Evolutionary conservation across 30 jellyfish, hydroid and myxozoan genomes (phyloP), one percentile per base, ranked within the genome.

Genomic region (Rhopilema esculentum): DNA sequence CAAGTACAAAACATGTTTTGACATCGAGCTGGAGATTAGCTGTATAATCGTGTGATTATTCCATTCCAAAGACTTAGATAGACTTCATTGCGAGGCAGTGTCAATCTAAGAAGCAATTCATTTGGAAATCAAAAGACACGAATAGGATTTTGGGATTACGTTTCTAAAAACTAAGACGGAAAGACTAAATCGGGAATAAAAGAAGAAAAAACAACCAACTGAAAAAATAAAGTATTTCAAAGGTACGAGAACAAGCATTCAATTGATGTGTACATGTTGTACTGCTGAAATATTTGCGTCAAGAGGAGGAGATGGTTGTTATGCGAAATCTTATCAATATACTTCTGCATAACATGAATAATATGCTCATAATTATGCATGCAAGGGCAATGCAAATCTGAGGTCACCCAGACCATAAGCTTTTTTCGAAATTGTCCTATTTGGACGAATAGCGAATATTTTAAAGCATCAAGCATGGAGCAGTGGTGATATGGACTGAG

Each of bases 1-100:
- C 87, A 76, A 51, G 88, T 84, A 72, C 69, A 63, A 84, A 84
- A 84, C 87, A 84, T 84, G 87, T 84, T 73, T 84, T 84, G 84
- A 84, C 66, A 52, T 20, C 27, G 49, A 63, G 84, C 88, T 8
- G 22, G 40, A 29, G 85, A 57, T 74, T 27, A 33, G 28, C 49
- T 20, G 18, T 23, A 40, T 69, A 68, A 82, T 82, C 83, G 69
- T 25, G 30, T 70, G 82, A 82, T 82, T 82, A 66, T 40, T 9
- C 67, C 66, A 25, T 52, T 16, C 49, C 66, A 69, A 70, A 69
- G 69, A 75, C 85, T 33, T 61, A 1, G 49, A 27, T 49, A 30
- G 92, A 27, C 0, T 80, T 48, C 81, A 24, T 71, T 26, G 82
- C 25, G 65, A 71, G 19, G 82, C 65, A 4, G 87, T 77, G 75